Evolutionary conservation across 2,113 vertebrate genomes (phyloP).

Genomic region (Azemiops feae): DNA sequence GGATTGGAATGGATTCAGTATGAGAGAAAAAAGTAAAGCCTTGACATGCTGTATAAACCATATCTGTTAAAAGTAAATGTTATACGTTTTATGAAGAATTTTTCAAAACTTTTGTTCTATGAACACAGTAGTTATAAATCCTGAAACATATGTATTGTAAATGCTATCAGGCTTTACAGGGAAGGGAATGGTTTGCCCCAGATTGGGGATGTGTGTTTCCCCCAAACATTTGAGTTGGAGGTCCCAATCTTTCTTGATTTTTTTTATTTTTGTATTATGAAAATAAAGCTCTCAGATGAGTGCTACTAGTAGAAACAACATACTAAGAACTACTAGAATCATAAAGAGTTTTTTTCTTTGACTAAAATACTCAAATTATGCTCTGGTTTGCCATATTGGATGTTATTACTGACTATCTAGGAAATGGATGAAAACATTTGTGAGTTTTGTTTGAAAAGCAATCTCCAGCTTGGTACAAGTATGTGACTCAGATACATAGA

Average conservation of each 20-base stretch:
- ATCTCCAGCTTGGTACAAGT: neutral
- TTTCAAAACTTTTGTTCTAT: neutral
- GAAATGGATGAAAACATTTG: neutral
- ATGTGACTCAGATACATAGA: neutral
- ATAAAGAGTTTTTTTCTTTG: neutral
- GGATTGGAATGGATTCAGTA: neutral
- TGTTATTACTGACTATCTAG: neutral
- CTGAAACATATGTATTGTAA: neutral
- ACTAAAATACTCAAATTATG: neutral
- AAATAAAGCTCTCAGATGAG: neutral
- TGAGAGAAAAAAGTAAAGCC: neutral
- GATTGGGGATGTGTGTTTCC: neutral
- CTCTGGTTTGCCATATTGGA: fast-evolving
- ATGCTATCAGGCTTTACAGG: neutral
- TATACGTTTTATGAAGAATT: neutral
- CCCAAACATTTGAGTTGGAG: too few species aligned
- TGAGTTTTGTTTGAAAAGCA: neutral
- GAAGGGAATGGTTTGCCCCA: neutral
- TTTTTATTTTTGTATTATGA: neutral
- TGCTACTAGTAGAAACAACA: neutral
- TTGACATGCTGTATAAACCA: neutral
- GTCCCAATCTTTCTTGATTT: neutral
- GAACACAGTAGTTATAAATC: neutral
- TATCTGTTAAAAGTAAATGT: neutral
- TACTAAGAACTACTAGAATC: neutral